Percentiles rank a stretch among this genome's conserved stretches.
Evolutionary conservation across 2,888 invertebrate genomes (phyloP).

Genomic region (Ceratothoa steindachneri): DNA sequence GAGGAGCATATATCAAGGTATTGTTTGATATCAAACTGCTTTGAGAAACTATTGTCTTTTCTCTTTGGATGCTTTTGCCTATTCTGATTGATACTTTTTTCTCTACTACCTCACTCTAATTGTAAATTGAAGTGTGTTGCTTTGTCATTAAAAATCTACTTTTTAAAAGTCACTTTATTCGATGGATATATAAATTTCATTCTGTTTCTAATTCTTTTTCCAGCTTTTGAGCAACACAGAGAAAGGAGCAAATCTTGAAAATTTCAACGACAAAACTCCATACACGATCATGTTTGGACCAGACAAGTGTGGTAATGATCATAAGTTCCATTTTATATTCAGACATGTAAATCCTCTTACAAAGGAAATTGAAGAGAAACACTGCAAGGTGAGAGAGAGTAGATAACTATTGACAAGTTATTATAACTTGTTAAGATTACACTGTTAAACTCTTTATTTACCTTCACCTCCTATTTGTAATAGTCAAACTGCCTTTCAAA

Average conservation of each 20-base stretch:
- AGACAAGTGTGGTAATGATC: slow-evolving; percentile 95
- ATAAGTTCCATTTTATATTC: slow-evolving; percentile 87
- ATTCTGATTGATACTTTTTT: background rate
- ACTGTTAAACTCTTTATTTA: background rate
- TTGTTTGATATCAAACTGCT: slow-evolving; percentile 49
- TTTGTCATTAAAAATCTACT: no score
- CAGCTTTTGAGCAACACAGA: slow-evolving; percentile 38
- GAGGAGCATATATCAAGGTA: slow-evolving; percentile 94
- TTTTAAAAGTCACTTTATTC: no score
- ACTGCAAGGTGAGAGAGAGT: slow-evolving; percentile 63
- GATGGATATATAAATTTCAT: no score
- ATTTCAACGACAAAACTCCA: slow-evolving; percentile 90
- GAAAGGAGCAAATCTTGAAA: slow-evolving; percentile 55
- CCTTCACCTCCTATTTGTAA: background rate
- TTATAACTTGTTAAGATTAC: background rate
- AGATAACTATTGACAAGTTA: background rate
- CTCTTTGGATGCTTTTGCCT: no score
- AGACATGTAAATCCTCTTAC: slow-evolving; percentile 90
- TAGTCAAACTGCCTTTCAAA: background rate
- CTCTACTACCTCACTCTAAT: no score
- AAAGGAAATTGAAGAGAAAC: slow-evolving; percentile 86
- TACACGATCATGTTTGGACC: slow-evolving; percentile 99
- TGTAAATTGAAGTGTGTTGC: no score
- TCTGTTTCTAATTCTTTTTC: no score
- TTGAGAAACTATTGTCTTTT: no score